Percentiles rank a stretch among this genome's conserved stretches.
Conservation (phyloP, 2,113 vertebrate species). For the Hydrochoerus hydrochaeris region DNA sequence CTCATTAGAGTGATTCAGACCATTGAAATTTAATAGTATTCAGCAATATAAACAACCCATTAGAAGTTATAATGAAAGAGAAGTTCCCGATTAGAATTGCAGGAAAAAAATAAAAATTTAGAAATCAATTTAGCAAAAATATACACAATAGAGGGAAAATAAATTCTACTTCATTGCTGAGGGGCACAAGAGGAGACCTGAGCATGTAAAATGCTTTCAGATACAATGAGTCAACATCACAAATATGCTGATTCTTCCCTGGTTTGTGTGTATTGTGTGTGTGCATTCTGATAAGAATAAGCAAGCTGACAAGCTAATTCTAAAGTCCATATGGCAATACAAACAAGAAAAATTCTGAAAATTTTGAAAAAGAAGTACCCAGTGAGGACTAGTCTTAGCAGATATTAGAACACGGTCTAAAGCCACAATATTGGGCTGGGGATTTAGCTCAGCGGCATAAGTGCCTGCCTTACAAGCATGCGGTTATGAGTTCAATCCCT, state of each 20-base stretch:
- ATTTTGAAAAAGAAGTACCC: not conserved
- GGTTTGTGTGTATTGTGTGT: not conserved
- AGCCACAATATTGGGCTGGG: not conserved
- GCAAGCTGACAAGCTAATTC: conserved; percentile 19
- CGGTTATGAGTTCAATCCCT: no score
- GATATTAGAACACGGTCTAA: not conserved
- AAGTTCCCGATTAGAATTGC: not conserved
- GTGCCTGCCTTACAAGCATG: no score
- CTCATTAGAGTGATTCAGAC: not conserved
- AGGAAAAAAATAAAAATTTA: not conserved
- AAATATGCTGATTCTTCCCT: not conserved
- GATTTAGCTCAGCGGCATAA: no score
- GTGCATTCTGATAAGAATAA: conserved; percentile 20
- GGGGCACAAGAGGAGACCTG: not conserved
- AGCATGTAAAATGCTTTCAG: not conserved
- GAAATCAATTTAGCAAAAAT: conserved; percentile 1
- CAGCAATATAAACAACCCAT: not conserved
- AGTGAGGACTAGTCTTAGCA: not conserved
- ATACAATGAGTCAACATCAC: not conserved
- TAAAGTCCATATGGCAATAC: conserved; percentile 29
- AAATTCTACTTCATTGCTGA: not conserved
- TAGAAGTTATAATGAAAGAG: conserved; percentile 14
- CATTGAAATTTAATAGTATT: not conserved
- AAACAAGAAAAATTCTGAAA: conserved; percentile 31
- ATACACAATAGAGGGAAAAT: not conserved